Evolutionary conservation across 2,888 invertebrate genomes (phyloP), one percentile per base, ranked within the genome.

Genomic region (Parnassius glacialis): DNA sequence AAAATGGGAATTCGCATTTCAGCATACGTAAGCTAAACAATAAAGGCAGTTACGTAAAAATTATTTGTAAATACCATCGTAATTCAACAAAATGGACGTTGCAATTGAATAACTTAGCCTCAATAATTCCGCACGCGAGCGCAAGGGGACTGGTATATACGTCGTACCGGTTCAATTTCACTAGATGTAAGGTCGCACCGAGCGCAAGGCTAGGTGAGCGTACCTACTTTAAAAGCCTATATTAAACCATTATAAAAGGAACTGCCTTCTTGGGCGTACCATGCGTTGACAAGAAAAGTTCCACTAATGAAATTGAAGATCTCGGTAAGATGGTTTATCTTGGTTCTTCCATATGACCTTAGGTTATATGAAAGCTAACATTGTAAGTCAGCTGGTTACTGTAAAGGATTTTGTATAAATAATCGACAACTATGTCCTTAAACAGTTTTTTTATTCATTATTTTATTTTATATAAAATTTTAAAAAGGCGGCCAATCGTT

Each of bases 111-210:
- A 69, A 75, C 67, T 70, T 70, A 76, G 72, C 70, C 71, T 73
- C 72, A 74, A 74, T 48, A 48, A 48, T 73, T 75, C 74, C 71
- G 75, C 70, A 68, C 68, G 70, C 65, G 70, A 78, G 71, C 73
- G 74, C 71, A 73, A 70, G 68, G 64, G 74, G 73, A 74, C 75
- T 74, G 75, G 74, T 77, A 72, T 73, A 70, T 69, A 67, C 68
- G 67, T 68, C 68, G 69, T 80, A 85, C 85, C 80, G 83, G 85
- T 87, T 85, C 81, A 89, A 88, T 90, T 89, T 89, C 88, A 88
- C 89, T 86, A 81, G 82, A 80, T 70, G 75, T 85, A 89, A 90
- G 90, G 90, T 90, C 90, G 82, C 68, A 67, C 68, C 65, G 75
- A 70, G 72, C 74, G 72, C 89, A 90, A 90, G 90, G 90, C 88